Base-by-base conservation (phyloP, 2,113 vertebrate genomes). In the Thalassoma bifasciatum region DNA sequence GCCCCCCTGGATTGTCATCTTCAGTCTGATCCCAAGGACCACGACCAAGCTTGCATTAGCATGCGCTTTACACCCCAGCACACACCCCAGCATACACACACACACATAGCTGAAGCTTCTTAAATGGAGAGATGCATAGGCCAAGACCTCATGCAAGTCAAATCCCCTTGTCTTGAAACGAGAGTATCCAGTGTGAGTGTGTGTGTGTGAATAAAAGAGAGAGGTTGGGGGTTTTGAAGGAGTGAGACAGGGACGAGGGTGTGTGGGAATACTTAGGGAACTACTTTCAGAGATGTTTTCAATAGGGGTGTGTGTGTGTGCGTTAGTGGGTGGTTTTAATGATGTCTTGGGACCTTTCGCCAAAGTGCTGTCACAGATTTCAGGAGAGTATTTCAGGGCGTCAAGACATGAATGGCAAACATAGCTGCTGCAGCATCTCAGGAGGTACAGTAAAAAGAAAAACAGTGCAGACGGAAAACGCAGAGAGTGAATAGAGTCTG, bases 1-100 rank as follows among this genome's bases (percentile, higher is more conserved):
- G 69, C 86, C 83, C 83, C 85, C 79, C 68, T 30, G 80, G 85
- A 90, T 90, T 81, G 86, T 92, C 91, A 90, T 90, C 87, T 91
- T 82, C 87, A 80, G 77, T 84, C 79, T 87, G 89, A 90, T 90
- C 85, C 85, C 83, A n/a, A 77, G 77, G 83, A 88, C 88, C 82
- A 75, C 74, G 66, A 82, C 85, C 71, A 88, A 69, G 72, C 82
- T 46, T 60, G 53, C 78, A 94, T 88, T 82, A 91, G 88, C 75
- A 91, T 34, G 1, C 49, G 49, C 85, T 86, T 88, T 90, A 87
- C 88, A 90, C 83, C 75, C 84, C 77, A 71, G 50, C 72, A 60
- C 76, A 73, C 87, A 83, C 81, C 54, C 46, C 51, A 37, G 24
- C 63, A 63, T 36, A 54, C 68, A 66, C 73, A 69, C 62, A 46